Conservation (phyloP, 1,140 invertebrate genomes). For the Mercenaria mercenaria region DNA sequence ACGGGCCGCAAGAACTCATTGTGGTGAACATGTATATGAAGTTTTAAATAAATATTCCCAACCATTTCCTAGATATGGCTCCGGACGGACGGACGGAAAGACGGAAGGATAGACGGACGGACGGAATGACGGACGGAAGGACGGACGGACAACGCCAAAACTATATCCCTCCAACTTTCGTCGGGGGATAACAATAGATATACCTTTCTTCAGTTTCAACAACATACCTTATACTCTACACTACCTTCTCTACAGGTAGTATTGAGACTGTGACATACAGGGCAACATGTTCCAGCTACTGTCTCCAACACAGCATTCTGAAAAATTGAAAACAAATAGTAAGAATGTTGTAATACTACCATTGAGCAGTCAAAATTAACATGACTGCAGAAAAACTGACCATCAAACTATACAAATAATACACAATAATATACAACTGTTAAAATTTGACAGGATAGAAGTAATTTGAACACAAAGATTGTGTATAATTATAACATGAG, state of each 20-base stretch:
- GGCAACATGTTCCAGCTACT: conserved; percentile 43
- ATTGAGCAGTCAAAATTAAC: background rate
- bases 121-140: too few species aligned
- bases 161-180: too few species aligned
- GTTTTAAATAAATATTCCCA: too few species aligned
- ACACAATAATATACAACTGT: conserved; percentile 66
- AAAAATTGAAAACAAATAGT: background rate
- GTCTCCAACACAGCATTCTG: conserved; percentile 55
- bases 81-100: too few species aligned
- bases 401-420: conserved; percentile 34
- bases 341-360: too few species aligned
- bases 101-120: too few species aligned
- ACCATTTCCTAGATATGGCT: too few species aligned
- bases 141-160: too few species aligned
- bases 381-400: background rate
- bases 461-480: background rate
- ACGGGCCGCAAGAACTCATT: too few species aligned
- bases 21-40: too few species aligned
- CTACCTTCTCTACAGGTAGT: conserved; percentile 30
- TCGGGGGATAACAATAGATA: too few species aligned
- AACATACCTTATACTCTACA: conserved; percentile 50
- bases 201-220: too few species aligned
- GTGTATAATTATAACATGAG: conserved; percentile 66
- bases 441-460: background rate
- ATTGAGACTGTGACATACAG: conserved; percentile 55